Evolutionary conservation across 2,797 vertebrate species (phyloP), one percentile per base, ranked within the genome.

Genomic region (Megalops cyprinoides): DNA sequence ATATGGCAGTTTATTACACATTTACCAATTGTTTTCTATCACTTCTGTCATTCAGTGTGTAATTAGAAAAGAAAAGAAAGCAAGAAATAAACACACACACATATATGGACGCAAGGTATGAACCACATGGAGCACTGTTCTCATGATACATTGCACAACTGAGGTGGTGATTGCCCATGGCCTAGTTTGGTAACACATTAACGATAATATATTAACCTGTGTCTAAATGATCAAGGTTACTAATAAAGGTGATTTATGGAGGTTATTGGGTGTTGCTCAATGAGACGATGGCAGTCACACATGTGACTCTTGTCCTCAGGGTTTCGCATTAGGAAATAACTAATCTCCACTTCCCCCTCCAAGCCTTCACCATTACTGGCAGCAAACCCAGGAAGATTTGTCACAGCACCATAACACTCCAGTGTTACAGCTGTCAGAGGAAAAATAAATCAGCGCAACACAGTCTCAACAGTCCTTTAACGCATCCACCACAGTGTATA

Each of bases 181-280:
- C 20, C 67, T 23, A 8, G 37, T 44, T 42, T 71, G 39, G 39
- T 44, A 71, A 20, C 23, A 71, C 7, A 71, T 71, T 71, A 71
- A 44, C 44, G 39, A 71, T 71, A 37, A 39, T 71, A 44, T 34
- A 44, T 71, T 31, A 71, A 44, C 67, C 39, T 44, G 67, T n/a
- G 67, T 44, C 44, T 71, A 71, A 71, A 71, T 71, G 67, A 71
- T 71, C 67, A 71, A 71, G 67, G 67, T 44, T 71, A 44, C 44
- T 71, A 39, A 71, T 71, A 71, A 71, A 71, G 67, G 67, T 44
- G 67, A 71, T 71, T 71, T 71, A 71, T 71, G 39, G 67, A 71
- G 67, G 67, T 71, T n/a, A n/a, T 71, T 10, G 51, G 7, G 67
- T 42, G 67, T 39, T 9, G 67, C 67, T 23, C 37, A 44, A 44